Evolutionary conservation across 2,888 invertebrate species (phyloP), one percentile per base, ranked within the genome.

Genomic region (Platerodrilus igneus): DNA sequence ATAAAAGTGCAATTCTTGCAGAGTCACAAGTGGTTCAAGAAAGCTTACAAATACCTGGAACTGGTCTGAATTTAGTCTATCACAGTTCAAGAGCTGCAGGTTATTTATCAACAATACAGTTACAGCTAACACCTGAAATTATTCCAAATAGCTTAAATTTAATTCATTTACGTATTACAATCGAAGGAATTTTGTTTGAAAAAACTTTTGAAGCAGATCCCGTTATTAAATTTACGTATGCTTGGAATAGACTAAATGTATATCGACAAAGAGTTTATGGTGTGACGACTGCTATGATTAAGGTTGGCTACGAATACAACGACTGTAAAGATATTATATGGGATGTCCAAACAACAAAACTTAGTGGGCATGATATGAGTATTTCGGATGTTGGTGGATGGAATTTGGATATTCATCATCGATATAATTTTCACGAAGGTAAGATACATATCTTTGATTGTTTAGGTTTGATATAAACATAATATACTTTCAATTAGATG

Each of bases 371-470:
- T 62, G 94, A 95, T 61, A 91, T 96, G 87, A 89, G 89, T 43
- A 94, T 95, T 30, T 94, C 94, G 0, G 94, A 94, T 68, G 89
- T 95, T 21, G 96, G 95, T 1, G 94, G 93, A 8, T 97, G 96
- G 96, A 95, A 96, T 67, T 73, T 99, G 53, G 93, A 97, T 65
- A 92, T 96, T 48, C 96, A 97, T 71, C 96, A 97, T 63, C 79
- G 95, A 54, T 95, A 96, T 67, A 97, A 99, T 67, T 93, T 92
- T 77, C 93, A 96, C 62, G 95, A 96, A 74, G 96, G 87, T 86
- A 66, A 20, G 13, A 5, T 21, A 9, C 19, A 13, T 20, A 27
- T 28, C 11, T 7, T 27, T 27, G 5, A 7, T 26, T 17, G 16
- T 21, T 16, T 28, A 3, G 9, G 7, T n/a, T n/a, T n/a, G n/a